Percentiles rank a stretch among this genome's conserved stretches.
These are phyloP conservation scores for Pituophis catenifer DNA, from an alignment of 2,113 vertebrate genomes.

Conservation along the genomic window DNA sequence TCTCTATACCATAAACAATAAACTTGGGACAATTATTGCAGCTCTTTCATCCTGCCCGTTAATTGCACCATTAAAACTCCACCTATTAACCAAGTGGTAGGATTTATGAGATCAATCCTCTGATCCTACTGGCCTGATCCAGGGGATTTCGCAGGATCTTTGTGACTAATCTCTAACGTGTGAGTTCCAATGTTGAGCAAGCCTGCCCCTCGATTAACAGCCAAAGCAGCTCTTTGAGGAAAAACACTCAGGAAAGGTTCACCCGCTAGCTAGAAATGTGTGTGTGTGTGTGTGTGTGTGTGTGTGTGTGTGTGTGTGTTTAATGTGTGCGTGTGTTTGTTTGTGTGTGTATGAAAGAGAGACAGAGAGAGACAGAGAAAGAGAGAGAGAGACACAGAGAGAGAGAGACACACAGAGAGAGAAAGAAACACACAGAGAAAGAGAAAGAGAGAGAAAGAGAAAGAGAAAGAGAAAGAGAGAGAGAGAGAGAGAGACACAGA, in stretches of 20 bases:
- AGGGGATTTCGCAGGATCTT: constrained; percentile 10
- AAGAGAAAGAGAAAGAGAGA: too few species aligned
- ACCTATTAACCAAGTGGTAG: constrained; percentile 36
- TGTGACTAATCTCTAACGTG: constrained; percentile 31
- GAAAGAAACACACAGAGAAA: background rate
- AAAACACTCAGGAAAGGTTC: background rate
- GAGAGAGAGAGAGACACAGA: too few species aligned
- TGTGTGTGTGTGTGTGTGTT: background rate
- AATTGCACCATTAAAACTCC: constrained; percentile 52
- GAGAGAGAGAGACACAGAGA: background rate
- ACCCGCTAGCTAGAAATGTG: background rate
- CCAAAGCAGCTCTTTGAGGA: accelerated
- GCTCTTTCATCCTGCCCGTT: constrained; percentile 54
- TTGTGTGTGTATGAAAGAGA: too few species aligned
- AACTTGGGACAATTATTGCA: constrained; percentile 41
- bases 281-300: background rate
- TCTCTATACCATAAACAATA: constrained; percentile 44
- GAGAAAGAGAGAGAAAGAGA: background rate
- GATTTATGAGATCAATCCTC: constrained; percentile 31
- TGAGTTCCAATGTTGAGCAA: background rate
- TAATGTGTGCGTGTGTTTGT: background rate
- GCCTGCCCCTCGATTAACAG: background rate
- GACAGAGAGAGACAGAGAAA: background rate
- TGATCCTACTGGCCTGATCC: constrained; percentile 29
- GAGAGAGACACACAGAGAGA: background rate